A percentile compares a stretch with the other conserved stretches of the same genome.
Evolutionary conservation across 2,113 vertebrate genomes (phyloP).

Genomic region (Pampusana beccarii): DNA sequence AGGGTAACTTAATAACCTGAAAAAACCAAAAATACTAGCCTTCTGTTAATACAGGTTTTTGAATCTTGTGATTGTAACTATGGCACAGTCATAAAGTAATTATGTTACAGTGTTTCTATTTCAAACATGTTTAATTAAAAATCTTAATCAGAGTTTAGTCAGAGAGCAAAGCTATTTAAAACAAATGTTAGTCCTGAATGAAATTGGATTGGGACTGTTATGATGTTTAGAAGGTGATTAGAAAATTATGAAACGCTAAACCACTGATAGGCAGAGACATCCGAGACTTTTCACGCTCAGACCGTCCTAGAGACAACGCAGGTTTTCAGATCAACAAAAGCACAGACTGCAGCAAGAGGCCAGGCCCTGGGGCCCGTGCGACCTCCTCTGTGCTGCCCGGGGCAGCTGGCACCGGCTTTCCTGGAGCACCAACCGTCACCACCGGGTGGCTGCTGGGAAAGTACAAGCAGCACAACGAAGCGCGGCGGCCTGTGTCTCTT

Average conservation of each 20-base stretch:
- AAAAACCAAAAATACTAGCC: background rate
- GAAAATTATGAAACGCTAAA: background rate
- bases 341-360: background rate
- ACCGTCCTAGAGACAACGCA: background rate
- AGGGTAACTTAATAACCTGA: background rate
- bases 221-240: background rate
- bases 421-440: fast-evolving
- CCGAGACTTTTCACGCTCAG: background rate
- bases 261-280: background rate
- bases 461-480: background rate
- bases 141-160: background rate
- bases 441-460: background rate
- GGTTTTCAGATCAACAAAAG: background rate
- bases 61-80: background rate
- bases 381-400: background rate
- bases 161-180: background rate
- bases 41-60: background rate
- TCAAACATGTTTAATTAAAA: background rate
- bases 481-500: background rate
- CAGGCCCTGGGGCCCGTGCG: background rate
- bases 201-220: background rate
- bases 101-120: background rate
- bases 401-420: background rate
- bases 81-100: background rate
- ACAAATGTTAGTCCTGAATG: background rate